Percentiles rank a stretch among this genome's conserved stretches.
Evolutionary conservation across 2,113 vertebrate species (phyloP).

Genomic region (Halcyon malimbica): DNA sequence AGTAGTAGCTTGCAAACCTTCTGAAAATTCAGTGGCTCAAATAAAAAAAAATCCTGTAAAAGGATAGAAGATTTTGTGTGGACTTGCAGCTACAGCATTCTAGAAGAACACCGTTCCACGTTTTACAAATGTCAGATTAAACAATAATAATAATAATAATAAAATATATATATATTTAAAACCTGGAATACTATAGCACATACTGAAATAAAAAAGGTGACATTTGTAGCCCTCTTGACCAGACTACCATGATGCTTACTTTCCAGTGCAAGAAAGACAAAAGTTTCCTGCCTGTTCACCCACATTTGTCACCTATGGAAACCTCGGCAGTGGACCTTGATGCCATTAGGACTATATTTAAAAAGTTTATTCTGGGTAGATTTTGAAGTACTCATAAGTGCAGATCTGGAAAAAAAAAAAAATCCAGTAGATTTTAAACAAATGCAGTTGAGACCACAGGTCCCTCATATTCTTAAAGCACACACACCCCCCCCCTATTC

Average conservation of each 20-base stretch:
- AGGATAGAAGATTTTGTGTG: neutral
- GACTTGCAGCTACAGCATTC: neutral
- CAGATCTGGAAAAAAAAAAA: neutral
- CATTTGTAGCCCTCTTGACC: neutral
- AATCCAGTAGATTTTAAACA: neutral
- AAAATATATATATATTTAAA: neutral
- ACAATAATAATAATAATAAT: no score
- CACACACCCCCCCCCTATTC: neutral
- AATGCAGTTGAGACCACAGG: neutral
- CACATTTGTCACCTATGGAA: fast-evolving
- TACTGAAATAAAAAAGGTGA: neutral
- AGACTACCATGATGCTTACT: neutral
- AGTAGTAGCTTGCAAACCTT: neutral
- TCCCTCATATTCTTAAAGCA: neutral
- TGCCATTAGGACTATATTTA: neutral
- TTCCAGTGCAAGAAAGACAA: slow-evolving; percentile 21
- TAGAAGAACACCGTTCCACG: neutral
- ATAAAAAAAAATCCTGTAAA: fast-evolving
- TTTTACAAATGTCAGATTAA: neutral
- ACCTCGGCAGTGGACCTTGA: neutral
- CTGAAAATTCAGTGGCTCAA: neutral
- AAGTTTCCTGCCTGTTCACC: neutral
- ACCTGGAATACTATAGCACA: neutral
- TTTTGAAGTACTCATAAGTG: neutral
- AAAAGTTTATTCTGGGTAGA: neutral